Base-by-base conservation (phyloP, 2,888 invertebrate genomes). In the Ferrisia virgata region DNA sequence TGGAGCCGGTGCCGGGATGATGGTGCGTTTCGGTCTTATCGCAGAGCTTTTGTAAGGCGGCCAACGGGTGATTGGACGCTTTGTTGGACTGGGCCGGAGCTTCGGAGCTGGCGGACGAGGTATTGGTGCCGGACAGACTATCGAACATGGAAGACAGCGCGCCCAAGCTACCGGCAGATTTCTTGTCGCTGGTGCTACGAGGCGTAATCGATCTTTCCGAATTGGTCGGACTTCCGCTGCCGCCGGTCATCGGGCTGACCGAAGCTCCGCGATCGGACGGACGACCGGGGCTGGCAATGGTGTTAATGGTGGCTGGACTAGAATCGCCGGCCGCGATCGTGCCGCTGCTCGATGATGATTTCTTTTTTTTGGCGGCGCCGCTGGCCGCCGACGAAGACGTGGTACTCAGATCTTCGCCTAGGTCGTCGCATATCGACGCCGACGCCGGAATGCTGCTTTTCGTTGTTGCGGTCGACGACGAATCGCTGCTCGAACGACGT, bases 11-110 rank as follows among this genome's bases (percentile, higher is more conserved):
- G 4, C 64, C 64, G 88, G 88, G 28, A 53, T 91, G 90, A 39
- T 92, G 92, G 86, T 92, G 93, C 22, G 92, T 94, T 90, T 97
- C 97, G 86, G 97, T 96, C 90, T 96, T 97, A 89, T 98, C 97
- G 90, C 98, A 96, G 33, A 98, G 92, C 89, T 97, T 97, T 88
- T 98, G 98, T 84, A 98, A 90, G 1, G 97, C 97, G 25, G 97
- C 97, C 87, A 98, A 89, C 6, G 98, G 98, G 89, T 98, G 97
- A 87, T 96, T 94, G 85, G 93, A 93, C 13, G 92, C 91, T 86
- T 93, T 92, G 13, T 92, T 91, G 83, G 90, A 90, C 85, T 87
- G 85, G 1, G 83, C 85, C n/a, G 85, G 86, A n/a, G 86, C 25
- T 87, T 86, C 39, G 87, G 86, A n/a, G 88, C 87, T 18, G 86